Evolutionary conservation across 1,140 invertebrate species (phyloP), one percentile per base, ranked within the genome.

Genomic region (Drosophila quadrilineata): DNA sequence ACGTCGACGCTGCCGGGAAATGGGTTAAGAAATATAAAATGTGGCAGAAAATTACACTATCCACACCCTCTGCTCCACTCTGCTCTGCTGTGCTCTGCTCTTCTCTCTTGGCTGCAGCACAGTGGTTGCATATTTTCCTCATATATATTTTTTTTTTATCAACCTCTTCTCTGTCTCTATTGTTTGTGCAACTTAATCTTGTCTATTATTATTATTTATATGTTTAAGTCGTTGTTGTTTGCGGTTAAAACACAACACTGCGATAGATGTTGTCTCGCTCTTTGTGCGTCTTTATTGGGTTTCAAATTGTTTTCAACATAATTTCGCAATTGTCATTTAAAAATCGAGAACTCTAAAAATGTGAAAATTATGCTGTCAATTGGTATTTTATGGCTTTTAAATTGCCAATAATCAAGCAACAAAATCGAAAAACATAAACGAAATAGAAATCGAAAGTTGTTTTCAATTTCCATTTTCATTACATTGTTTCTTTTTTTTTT

Each of bases 341-440:
- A n/a, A n/a, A n/a, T 64, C 31, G 21, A 53, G 5, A 14, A n/a
- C 22, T 31, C 48, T 62, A 24, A 41, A 79, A 69, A 54, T 68
- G 33, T 35, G 29, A 62, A 76, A 71, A 73, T 43, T 48, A 70
- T 84, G 64, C 56, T 85, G 73, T 74, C 77, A 82, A 82, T 82
- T 85, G 73, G 38, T 38, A 59, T 85, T 82, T 82, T 82, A 85
- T 82, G 52, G 77, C 77, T 82, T 85, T 82, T 82, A 73, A 82
- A 82, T 82, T 82, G 79, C 56, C 41, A 22, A 26, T 49, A 9
- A 9, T 40, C 10, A 6, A 33, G 48, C 41, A 16, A 6, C 48
- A 6, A 31, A 63, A 58, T 60, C 38, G 38, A 54, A 63, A 59
- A 8, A 6, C 48, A 6, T 26, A 63, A 58, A 57, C 38, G 38